Evolutionary conservation across 2,113 vertebrate species (phyloP).

Genomic region (crab-eating macaque (Macaca fascicularis)): DNA sequence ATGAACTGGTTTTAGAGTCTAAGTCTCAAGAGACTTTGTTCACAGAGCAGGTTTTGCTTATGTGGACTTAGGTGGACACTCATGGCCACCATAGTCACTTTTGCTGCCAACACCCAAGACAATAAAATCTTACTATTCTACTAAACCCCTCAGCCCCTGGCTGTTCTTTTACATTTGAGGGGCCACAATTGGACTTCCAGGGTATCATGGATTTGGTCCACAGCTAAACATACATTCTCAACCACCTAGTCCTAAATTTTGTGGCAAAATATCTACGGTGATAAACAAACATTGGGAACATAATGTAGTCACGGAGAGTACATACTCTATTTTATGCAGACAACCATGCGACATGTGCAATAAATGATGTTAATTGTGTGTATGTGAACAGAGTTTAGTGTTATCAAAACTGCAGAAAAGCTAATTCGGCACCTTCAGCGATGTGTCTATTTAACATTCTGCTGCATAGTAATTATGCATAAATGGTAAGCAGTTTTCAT

Average conservation of each 20-base stretch:
- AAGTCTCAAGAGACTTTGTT: background rate
- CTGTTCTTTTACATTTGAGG: background rate
- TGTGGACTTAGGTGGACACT: background rate
- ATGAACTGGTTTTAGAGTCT: background rate
- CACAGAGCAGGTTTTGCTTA: background rate
- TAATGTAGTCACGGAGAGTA: background rate
- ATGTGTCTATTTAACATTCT: background rate
- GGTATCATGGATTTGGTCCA: background rate
- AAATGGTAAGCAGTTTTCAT: background rate
- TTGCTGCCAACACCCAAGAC: background rate
- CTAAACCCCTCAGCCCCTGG: background rate
- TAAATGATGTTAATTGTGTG: background rate
- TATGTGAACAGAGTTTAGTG: background rate
- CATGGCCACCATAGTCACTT: background rate
- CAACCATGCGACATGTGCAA: background rate
- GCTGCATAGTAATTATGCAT: background rate
- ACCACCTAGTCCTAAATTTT: background rate
- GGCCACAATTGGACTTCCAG: background rate
- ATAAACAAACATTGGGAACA: background rate
- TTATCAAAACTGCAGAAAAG: constrained; percentile 9
- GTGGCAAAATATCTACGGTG: background rate
- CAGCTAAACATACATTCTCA: background rate
- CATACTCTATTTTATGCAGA: background rate
- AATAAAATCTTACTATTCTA: background rate
- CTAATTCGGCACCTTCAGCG: background rate